Evolutionary conservation across 2,888 invertebrate genomes (phyloP).

Genomic region (Pollenia griseotomentosa): DNA sequence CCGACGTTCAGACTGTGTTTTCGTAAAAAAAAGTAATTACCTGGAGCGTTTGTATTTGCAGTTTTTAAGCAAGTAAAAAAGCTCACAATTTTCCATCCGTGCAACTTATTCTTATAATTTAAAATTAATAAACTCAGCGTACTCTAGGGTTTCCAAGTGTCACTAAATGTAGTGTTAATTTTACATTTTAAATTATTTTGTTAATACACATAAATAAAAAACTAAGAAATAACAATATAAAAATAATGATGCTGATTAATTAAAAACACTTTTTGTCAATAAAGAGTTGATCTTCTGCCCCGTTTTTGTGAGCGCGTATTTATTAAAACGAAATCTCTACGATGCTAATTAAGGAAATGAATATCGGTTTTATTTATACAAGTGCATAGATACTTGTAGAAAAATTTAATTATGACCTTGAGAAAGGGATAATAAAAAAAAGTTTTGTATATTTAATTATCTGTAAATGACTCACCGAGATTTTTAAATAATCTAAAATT

Average conservation of each 20-base stretch:
- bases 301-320: not conserved
- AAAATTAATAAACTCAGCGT: not conserved
- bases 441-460: not conserved
- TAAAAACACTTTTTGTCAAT: conserved; percentile 36
- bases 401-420: not conserved
- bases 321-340: not conserved
- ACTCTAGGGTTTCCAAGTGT: conserved; percentile 19
- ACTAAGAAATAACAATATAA: not conserved
- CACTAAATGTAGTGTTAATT: conserved; percentile 23
- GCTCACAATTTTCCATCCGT: not conserved
- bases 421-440: not conserved
- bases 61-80: not conserved
- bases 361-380: not conserved
- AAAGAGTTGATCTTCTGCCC: conserved; percentile 10
- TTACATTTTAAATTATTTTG: conserved; percentile 12
- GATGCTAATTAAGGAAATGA: conserved; percentile 16
- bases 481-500: not conserved
- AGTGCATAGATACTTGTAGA: not conserved
- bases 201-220: not conserved
- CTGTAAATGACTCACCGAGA: conserved; percentile 28
- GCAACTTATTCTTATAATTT: not conserved
- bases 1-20: too few species aligned
- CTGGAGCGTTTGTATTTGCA: too few species aligned
- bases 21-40: too few species aligned
- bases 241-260: conserved; percentile 22